A percentile compares a stretch with the other conserved stretches of the same genome.
Conservation (phyloP, 2,888 invertebrate species). For the Conistra vaccinii region DNA sequence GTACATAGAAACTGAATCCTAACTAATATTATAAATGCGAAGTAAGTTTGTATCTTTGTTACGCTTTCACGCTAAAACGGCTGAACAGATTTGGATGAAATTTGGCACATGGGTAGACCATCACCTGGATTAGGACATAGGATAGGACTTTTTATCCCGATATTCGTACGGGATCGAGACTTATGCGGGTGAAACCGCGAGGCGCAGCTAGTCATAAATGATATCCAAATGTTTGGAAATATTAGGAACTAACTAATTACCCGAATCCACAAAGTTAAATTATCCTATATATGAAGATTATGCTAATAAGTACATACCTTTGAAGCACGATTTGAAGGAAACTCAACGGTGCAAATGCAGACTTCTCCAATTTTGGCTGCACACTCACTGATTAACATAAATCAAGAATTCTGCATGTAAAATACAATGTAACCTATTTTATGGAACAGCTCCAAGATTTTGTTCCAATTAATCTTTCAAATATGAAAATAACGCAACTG, state of each 20-base stretch:
- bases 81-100: too few species aligned
- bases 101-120: too few species aligned
- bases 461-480: conserved; percentile 33
- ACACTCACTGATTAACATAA: conserved; percentile 64
- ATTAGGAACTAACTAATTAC: neutral
- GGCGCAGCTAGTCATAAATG: too few species aligned
- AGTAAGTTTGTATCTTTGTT: too few species aligned
- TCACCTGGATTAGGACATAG: too few species aligned
- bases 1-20: neutral
- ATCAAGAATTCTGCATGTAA: conserved; percentile 54
- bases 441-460: conserved; percentile 29
- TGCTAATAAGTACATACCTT: conserved; percentile 61
- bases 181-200: too few species aligned
- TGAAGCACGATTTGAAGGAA: conserved; percentile 51
- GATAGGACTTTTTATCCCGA: too few species aligned
- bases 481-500: conserved; percentile 49
- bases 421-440: conserved; percentile 45
- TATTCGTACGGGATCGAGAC: too few species aligned
- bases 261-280: neutral
- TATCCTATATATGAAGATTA: neutral
- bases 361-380: conserved; percentile 58
- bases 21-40: too few species aligned
- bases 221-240: neutral
- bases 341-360: conserved; percentile 58
- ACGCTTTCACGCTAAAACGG: too few species aligned